Percentiles rank a stretch among this genome's conserved stretches.
Evolutionary conservation across 2,113 vertebrate genomes (phyloP).

Genomic region (Sclerurus mexicanus): DNA sequence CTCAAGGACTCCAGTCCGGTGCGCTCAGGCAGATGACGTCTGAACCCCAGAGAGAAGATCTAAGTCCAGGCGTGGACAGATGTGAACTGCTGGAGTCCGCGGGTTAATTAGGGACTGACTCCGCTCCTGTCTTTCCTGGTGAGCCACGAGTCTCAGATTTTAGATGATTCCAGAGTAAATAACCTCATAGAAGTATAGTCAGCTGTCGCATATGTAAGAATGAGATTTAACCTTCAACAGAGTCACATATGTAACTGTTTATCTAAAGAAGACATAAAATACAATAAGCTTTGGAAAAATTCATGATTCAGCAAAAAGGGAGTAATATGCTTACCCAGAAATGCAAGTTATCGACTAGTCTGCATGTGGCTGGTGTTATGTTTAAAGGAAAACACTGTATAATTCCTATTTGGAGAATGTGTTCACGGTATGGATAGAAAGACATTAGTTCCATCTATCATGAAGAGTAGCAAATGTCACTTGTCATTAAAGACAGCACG

Average conservation of each 20-base stretch:
- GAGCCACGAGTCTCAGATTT: background rate
- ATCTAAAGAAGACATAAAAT: constrained; percentile 53
- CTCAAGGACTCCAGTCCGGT: background rate
- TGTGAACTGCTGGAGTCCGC: background rate
- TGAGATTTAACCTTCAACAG: constrained; percentile 26
- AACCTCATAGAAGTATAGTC: constrained; percentile 15
- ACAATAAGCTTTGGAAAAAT: constrained; percentile 49
- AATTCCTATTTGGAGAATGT: constrained; percentile 45
- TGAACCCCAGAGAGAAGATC: background rate
- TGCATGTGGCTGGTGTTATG: constrained; percentile 7
- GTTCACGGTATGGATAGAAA: constrained; percentile 43
- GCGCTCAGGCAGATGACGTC: background rate
- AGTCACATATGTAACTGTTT: constrained; percentile 61
- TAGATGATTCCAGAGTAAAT: constrained; percentile 18
- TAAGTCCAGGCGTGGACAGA: background rate
- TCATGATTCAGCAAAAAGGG: constrained; percentile 50
- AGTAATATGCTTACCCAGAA: constrained; percentile 2
- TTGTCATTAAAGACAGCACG: constrained; percentile 1
- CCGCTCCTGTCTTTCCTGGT: background rate
- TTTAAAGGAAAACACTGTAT: constrained; percentile 55
- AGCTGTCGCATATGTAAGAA: constrained; percentile 20
- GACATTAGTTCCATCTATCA: constrained; percentile 60
- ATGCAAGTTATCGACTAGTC: constrained; percentile 19
- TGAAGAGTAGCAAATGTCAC: constrained; percentile 32
- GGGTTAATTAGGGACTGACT: background rate